phyloP scores from a whole-genome alignment of 2,113 vertebrate genomes.

The Phocoena phocoena region DNA sequence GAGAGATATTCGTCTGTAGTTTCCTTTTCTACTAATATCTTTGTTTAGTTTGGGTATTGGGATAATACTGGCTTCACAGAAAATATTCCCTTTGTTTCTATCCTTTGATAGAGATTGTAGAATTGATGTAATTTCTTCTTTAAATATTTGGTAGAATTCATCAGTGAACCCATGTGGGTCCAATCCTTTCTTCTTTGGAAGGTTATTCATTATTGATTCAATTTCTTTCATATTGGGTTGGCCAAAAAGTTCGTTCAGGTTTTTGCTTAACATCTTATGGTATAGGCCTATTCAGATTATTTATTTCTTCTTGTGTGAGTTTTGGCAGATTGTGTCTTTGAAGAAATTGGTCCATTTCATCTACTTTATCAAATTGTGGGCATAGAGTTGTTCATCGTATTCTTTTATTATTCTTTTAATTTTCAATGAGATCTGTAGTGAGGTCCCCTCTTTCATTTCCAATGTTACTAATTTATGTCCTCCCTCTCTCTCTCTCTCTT shows the following conservation, averaged over 20 bases:
- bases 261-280: too few species aligned
- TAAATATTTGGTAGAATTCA: neutral
- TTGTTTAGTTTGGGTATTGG: neutral
- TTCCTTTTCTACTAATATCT: neutral
- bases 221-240: neutral
- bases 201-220: neutral
- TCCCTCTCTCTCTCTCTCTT: neutral
- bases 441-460: neutral
- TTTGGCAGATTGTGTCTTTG: neutral
- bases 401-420: neutral
- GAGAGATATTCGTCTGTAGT: neutral
- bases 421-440: neutral
- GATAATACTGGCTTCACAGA: neutral
- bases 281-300: neutral
- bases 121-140: neutral
- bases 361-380: neutral
- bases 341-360: neutral
- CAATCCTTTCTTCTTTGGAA: neutral
- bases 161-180: neutral
- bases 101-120: neutral
- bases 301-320: neutral
- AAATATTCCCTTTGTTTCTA: neutral
- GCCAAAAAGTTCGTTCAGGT: too few species aligned
- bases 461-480: neutral
- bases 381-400: neutral